Evolutionary conservation across 2,797 vertebrate species (phyloP).

Genomic region (Molothrus aeneus): DNA sequence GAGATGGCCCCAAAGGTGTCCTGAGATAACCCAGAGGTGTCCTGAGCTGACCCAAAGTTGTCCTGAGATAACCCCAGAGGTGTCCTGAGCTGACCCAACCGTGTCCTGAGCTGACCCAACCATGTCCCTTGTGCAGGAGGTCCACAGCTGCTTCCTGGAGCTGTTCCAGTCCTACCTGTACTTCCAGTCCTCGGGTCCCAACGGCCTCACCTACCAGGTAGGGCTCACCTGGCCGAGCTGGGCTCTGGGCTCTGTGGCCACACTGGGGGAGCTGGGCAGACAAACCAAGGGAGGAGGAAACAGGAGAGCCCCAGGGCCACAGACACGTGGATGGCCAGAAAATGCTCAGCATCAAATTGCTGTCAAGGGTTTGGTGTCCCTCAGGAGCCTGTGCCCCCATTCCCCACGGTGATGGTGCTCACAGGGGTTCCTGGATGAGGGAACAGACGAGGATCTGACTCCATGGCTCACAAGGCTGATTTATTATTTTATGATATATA

Average conservation of each 20-base stretch:
- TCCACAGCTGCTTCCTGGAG: conserved; percentile 93
- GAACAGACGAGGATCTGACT: no score
- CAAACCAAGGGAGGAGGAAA: not conserved
- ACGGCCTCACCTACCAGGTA: conserved; percentile 92
- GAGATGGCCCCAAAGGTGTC: rapidly evolving
- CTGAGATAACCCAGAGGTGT: not conserved
- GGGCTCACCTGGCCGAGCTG: not conserved
- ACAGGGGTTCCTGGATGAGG: no score
- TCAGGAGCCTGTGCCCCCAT: no score
- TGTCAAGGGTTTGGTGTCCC: not conserved
- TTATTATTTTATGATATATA: no score
- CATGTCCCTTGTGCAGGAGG: conserved; percentile 79
- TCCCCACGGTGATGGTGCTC: no score
- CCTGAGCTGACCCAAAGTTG: not conserved
- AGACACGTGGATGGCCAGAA: not conserved
- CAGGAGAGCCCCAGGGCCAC: not conserved
- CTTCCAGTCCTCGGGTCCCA: conserved; percentile 89
- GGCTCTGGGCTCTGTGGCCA: not conserved
- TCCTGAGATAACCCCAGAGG: not conserved
- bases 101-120: not conserved
- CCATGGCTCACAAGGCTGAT: no score
- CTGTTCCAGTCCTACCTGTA: conserved; percentile 94
- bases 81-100: not conserved
- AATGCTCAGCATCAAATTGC: rapidly evolving
- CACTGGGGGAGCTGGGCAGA: not conserved